These are phyloP conservation scores for Hassar affinis DNA, from an alignment of 2,113 vertebrate genomes.

Conservation along the genomic window DNA sequence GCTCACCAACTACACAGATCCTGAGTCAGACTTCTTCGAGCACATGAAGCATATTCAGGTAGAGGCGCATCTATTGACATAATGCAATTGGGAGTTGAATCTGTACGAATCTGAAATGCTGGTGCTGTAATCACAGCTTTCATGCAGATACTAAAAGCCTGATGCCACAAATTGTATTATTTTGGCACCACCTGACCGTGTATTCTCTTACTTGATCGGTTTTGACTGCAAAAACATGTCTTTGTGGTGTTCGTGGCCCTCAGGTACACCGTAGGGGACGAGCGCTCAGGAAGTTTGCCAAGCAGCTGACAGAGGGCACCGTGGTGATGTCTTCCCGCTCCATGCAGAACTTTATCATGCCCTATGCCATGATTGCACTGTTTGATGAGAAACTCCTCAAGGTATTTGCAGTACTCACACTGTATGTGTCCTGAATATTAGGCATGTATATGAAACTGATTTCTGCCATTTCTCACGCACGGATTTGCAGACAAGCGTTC, in stretches of 20 bases:
- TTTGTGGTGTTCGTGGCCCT: slow-evolving; percentile 8
- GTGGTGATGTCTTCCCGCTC: slow-evolving; percentile 81
- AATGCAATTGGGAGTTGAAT: background rate
- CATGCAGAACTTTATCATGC: slow-evolving; percentile 94
- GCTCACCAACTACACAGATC: slow-evolving; percentile 86
- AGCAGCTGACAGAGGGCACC: slow-evolving; percentile 83
- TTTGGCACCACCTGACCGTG: background rate
- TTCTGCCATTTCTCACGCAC: no score
- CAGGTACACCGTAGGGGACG: slow-evolving; percentile 92
- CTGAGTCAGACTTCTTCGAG: slow-evolving; percentile 94
- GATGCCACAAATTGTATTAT: background rate
- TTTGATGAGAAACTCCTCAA: slow-evolving; percentile 90
- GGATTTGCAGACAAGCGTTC: no score
- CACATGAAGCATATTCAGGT: slow-evolving; percentile 99
- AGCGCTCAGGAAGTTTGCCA: slow-evolving; percentile 87
- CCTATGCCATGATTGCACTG: slow-evolving; percentile 86
- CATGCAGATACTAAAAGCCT: background rate
- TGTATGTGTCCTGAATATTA: background rate
- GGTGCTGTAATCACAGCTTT: background rate
- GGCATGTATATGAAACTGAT: no score
- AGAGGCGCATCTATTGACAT: background rate
- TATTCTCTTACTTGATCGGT: no score
- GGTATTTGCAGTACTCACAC: slow-evolving; percentile 66
- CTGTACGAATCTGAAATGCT: background rate
- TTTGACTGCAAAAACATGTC: background rate